Conservation (phyloP, 2,113 vertebrate genomes). For the Clarias magur region DNA sequence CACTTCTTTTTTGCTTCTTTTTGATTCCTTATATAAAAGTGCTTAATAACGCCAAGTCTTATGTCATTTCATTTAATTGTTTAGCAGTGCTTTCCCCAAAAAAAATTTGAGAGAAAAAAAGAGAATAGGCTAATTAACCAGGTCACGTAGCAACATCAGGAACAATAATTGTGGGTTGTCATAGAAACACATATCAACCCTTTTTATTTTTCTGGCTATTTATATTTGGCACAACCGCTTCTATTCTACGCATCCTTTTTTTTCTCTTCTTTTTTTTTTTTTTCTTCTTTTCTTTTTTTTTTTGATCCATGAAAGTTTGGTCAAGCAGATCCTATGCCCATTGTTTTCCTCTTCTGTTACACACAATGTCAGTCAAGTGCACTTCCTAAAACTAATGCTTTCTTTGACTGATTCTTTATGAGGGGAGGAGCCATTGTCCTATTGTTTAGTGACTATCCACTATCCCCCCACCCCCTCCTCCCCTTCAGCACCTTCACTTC, state of each 20-base stretch:
- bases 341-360: not conserved
- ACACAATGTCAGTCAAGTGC: not conserved
- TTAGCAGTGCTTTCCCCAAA: not conserved
- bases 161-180: conserved; percentile 64
- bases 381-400: not conserved
- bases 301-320: not conserved
- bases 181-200: conserved; percentile 62
- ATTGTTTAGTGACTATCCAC: not conserved
- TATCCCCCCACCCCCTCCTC: not conserved
- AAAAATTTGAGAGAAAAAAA: not conserved
- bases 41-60: not conserved
- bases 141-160: conserved; percentile 29
- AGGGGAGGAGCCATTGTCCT: not conserved
- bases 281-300: not conserved
- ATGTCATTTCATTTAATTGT: conserved; percentile 30
- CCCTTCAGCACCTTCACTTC: conserved; percentile 23
- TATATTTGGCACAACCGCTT: conserved; percentile 13
- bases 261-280: not conserved
- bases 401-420: conserved; percentile 16
- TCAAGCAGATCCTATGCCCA: not conserved
- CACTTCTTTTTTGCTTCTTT: not conserved
- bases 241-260: not conserved
- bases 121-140: conserved; percentile 23
- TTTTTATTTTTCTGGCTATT: conserved; percentile 13
- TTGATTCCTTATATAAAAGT: not conserved